Conservation (phyloP, 1,140 invertebrate species). For the Pogonognathellus flavescens region DNA sequence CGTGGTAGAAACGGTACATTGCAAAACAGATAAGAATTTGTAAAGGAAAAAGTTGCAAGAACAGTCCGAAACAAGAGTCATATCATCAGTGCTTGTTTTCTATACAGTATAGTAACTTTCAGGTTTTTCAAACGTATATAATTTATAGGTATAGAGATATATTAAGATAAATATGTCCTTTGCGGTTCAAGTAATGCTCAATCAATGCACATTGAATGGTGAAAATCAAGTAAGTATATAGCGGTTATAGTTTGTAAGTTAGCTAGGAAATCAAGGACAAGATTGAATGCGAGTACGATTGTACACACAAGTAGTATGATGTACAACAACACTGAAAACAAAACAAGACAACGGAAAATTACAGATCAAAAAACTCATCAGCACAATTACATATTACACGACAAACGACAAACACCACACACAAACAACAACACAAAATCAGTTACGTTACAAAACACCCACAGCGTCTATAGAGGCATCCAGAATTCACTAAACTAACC, state of each 20-base stretch:
- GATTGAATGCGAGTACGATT: background rate
- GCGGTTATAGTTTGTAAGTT: background rate
- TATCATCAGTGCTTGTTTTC: slow-evolving; percentile 44
- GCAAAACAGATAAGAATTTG: slow-evolving; percentile 19
- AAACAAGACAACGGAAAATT: background rate
- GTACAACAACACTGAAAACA: background rate
- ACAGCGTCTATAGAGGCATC: too few relatives aligned
- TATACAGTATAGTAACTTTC: slow-evolving; percentile 13
- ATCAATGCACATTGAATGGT: slow-evolving; percentile 39
- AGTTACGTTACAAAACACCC: background rate
- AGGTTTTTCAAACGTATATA: slow-evolving; percentile 20
- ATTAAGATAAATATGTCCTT: slow-evolving; percentile 11
- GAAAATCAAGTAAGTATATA: background rate
- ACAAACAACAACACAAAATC: slow-evolving; percentile 12
- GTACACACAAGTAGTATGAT: background rate
- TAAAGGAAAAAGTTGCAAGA: slow-evolving; percentile 47
- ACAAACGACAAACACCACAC: slow-evolving; percentile 22
- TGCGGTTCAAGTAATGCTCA: slow-evolving; percentile 35
- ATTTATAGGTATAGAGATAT: background rate
- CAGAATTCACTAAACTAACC: too few relatives aligned
- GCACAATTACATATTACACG: background rate
- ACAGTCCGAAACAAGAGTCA: slow-evolving; percentile 48
- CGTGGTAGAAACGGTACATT: background rate
- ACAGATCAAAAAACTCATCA: slow-evolving; percentile 9
- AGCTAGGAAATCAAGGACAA: background rate